Percentiles rank a stretch among this genome's conserved stretches.
Conservation (phyloP, 2,797 vertebrate species). For the Danio albolineatus region DNA sequence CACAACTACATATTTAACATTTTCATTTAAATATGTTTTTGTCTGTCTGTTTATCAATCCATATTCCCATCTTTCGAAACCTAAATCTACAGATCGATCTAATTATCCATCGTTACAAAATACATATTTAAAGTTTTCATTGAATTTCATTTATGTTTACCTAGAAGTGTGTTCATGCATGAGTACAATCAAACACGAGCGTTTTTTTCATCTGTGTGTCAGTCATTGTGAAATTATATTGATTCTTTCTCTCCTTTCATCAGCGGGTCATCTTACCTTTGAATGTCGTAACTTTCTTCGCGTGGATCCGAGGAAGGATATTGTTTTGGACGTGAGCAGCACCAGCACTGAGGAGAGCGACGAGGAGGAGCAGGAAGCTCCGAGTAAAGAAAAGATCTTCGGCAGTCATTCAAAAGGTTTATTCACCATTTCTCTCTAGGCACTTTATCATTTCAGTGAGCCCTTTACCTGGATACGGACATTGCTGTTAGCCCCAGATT, state of each 20-base stretch:
- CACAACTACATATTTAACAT: no score
- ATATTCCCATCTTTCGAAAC: no score
- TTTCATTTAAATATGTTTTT: no score
- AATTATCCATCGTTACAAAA: not conserved
- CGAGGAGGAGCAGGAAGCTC: conserved; percentile 76
- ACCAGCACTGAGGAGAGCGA: conserved; percentile 96
- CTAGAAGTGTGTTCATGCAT: not conserved
- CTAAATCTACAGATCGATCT: no score
- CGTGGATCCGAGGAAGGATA: conserved; percentile 96
- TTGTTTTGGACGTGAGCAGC: conserved; percentile 97
- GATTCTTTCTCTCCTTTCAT: not conserved
- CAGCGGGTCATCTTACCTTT: conserved; percentile 97
- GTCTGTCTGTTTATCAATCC: not conserved
- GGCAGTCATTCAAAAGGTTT: conserved; percentile 69
- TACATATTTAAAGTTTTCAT: not conserved
- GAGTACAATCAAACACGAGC: not conserved
- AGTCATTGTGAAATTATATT: no score
- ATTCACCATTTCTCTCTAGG: not conserved
- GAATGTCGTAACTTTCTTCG: conserved; percentile 97
- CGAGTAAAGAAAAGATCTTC: conserved; percentile 66
- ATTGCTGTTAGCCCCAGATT: not conserved
- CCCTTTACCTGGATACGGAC: not conserved
- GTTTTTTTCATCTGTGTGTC: no score
- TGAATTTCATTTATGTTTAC: not conserved
- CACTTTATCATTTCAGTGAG: not conserved